Evolutionary conservation across 2,797 vertebrate genomes (phyloP), one percentile per base, ranked within the genome.

Genomic region (Lophius americanus): DNA sequence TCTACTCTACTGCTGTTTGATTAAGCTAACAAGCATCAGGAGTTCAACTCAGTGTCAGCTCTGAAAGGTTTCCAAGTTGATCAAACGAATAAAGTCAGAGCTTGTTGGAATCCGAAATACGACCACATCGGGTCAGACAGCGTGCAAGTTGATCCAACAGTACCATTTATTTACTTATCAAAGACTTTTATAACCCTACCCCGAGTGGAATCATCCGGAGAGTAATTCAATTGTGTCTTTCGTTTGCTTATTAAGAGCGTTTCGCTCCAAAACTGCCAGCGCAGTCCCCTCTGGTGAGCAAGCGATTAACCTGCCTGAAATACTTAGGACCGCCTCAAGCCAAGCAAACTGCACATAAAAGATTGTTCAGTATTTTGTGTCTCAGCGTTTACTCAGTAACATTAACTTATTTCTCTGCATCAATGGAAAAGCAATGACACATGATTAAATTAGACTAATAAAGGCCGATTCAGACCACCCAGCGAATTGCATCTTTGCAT

Each of bases 251-350:
- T 65, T 71, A 76, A 68, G 38, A 64, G 48, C 49, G 6, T n/a
- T 74, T 76, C 67, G 2, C 12, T 46, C 43, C 12, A 46, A 46
- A 46, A 46, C 12, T 46, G 41, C 7, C 4, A 0, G 36, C 43
- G 36, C 38, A 10, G 41, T n/a, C 42, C 72, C 61, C 53, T 57
- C 48, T 3, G 10, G 49, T 44, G 62, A 64, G 38, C 60, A 44
- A 70, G 51, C 70, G 83, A 81, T 85, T 82, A 83, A 82, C 71
- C 79, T 79, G 71, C 66, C 4, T 36, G 60, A 75, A 64, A 62
- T 66, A 56, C 38, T 33, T 3, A 11, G 11, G 68, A 68, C 54
- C 67, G 73, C 81, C 68, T 75, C 10, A 2, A 79, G 70, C 75
- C 56, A 68, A 65, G 44, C 8, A 41, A 67, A 63, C 13, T n/a